Percentiles rank a stretch among this genome's conserved stretches.
Conservation (phyloP, 2,113 vertebrate genomes). For the Aegotheles bennettii region DNA sequence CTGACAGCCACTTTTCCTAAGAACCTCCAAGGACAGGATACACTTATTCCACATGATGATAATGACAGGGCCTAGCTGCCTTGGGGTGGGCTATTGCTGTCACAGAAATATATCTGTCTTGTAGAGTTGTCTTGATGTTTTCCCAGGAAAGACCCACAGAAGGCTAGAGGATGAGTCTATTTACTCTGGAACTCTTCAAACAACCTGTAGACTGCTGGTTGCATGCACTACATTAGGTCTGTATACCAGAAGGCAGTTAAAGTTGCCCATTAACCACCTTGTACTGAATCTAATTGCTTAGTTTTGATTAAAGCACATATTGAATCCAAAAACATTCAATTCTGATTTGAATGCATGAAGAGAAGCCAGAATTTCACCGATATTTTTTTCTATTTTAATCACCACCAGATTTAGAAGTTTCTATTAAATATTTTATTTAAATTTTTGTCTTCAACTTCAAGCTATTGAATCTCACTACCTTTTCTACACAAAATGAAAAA, state of each 20-base stretch:
- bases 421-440: slow-evolving; percentile 15
- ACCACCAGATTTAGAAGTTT: not conserved
- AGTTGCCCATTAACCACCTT: slow-evolving; percentile 3
- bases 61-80: not conserved
- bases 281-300: slow-evolving; percentile 16
- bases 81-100: not conserved
- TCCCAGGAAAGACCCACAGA: not conserved
- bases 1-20: not conserved
- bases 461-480: not conserved
- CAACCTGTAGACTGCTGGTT: not conserved
- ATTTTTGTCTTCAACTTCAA: not conserved
- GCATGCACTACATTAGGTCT: not conserved
- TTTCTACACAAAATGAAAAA: slow-evolving; percentile 20
- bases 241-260: not conserved
- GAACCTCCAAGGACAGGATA: not conserved
- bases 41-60: not conserved
- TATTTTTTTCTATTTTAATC: not conserved
- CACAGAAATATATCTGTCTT: not conserved
- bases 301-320: slow-evolving; percentile 11
- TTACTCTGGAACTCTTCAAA: not conserved
- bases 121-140: not conserved
- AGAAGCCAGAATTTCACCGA: not conserved
- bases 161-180: not conserved
- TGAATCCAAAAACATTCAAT: not conserved
- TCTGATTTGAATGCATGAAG: not conserved